phyloP scores from a whole-genome alignment of 2,797 vertebrate species.

The Taeniopygia guttata region DNA sequence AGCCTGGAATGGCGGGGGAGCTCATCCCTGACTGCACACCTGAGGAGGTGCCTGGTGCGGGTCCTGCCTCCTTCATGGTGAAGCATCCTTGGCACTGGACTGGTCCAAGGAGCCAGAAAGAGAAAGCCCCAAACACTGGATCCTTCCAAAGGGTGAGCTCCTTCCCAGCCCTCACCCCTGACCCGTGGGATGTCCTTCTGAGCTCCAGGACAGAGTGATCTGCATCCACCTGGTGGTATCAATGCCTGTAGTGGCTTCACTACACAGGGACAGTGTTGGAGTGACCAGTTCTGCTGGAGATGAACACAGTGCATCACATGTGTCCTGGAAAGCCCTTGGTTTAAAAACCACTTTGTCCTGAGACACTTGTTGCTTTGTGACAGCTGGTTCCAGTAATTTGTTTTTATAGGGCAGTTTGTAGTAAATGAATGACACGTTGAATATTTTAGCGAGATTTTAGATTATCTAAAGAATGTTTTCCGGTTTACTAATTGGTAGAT shows the following conservation, averaged over 20 bases:
- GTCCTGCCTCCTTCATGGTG: fast-evolving
- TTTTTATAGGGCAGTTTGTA: slow-evolving; percentile 77
- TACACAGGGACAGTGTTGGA: fast-evolving
- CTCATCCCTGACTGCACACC: fast-evolving
- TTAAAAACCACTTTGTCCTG: slow-evolving; percentile 12
- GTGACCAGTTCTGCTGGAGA: fast-evolving
- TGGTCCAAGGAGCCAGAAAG: background rate
- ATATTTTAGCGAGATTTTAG: slow-evolving; percentile 77
- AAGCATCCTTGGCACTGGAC: fast-evolving
- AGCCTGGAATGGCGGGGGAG: fast-evolving
- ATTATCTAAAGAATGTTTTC: slow-evolving; percentile 80
- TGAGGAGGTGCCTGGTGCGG: fast-evolving
- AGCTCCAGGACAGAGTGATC: fast-evolving
- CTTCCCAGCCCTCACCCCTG: background rate
- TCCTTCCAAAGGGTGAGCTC: background rate
- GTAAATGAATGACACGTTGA: slow-evolving; percentile 74
- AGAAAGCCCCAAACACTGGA: fast-evolving
- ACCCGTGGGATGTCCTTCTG: fast-evolving
- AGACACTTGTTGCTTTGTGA: slow-evolving; percentile 69
- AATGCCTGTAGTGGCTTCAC: fast-evolving
- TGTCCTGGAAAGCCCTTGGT: background rate
- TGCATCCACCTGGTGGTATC: fast-evolving
- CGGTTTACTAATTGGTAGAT: slow-evolving; percentile 79
- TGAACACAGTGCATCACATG: fast-evolving
- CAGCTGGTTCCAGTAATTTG: slow-evolving; percentile 77